phyloP scores from a whole-genome alignment of 2,113 vertebrate genomes.

The Phrynosoma platyrhinos region DNA sequence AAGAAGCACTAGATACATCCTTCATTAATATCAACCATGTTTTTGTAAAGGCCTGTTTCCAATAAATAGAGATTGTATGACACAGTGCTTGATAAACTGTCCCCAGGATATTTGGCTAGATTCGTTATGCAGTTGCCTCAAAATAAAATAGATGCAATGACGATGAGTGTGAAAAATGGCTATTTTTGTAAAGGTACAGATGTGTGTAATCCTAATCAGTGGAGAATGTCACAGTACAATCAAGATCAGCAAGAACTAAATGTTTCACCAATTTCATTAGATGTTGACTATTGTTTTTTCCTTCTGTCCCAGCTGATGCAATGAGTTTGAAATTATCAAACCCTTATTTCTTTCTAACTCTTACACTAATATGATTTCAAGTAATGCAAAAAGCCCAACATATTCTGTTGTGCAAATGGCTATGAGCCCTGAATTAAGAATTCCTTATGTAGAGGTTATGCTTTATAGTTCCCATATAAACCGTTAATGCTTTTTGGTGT shows the following conservation, averaged over 20 bases:
- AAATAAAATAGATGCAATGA: not conserved
- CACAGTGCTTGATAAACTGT: not conserved
- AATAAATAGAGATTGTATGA: not conserved
- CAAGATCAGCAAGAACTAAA: not conserved
- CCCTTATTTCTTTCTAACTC: rapidly evolving
- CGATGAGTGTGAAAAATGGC: not conserved
- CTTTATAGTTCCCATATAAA: rapidly evolving
- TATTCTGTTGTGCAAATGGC: not conserved
- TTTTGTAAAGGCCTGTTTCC: not conserved
- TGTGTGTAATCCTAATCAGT: not conserved
- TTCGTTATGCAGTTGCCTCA: conserved; percentile 11
- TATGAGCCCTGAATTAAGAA: rapidly evolving
- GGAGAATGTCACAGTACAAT: not conserved
- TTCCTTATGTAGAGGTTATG: rapidly evolving
- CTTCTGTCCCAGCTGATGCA: not conserved
- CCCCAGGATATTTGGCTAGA: not conserved
- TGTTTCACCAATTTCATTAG: not conserved
- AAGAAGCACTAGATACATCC: not conserved
- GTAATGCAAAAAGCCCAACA: rapidly evolving
- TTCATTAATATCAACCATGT: not conserved
- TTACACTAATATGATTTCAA: not conserved
- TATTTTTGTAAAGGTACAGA: conserved; percentile 5
- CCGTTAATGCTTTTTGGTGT: rapidly evolving
- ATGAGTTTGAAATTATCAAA: not conserved
- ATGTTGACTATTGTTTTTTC: conserved; percentile 12